Base-by-base conservation (phyloP, 2,888 invertebrate genomes). In the Mongoloraphidia duomilia region DNA sequence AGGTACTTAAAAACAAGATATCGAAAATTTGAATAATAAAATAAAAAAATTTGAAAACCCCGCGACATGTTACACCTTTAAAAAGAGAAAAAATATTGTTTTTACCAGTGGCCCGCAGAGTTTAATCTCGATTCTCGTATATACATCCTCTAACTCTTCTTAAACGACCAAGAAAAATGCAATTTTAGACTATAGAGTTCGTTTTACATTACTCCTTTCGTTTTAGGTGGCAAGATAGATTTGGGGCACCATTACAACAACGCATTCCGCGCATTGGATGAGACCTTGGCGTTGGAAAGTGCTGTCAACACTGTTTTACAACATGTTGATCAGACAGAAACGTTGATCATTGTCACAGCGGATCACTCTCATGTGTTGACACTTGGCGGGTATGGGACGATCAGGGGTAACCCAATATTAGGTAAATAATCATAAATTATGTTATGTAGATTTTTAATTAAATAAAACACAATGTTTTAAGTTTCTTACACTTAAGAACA, bases 301-400 rank as follows among this genome's bases (percentile, higher is more conserved):
- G 82, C 84, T 0, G 71, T 84, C 1, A 61, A 69, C 51, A 67
- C 65, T 2, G 81, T 80, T 0, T 42, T 74, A 34, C 62, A 70
- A 11, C 59, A 65, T 40, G 68, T 71, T 1, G 61, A 74, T 61
- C 43, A 64, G 49, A 62, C 73, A 0, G 81, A 84, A 51, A 84
- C 84, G 0, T 63, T 84, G 34, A 70, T 83, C 8, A 64, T 84
- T 35, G 82, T 80, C 2, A 80, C 80, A 0, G 78, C 79, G 0
- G 80, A 80, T 63, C 80, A 80, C 58, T 77, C 78, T 3, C 79
- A 80, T 60, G 63, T 75, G 1, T 70, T 80, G 44, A 75, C 77
- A 6, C 68, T 80, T 14, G 79, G 77, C 55, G 80, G 80, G 1
- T 80, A 80, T 57, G 65, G 47, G n/a, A 73, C 79, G 0, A 55